Conservation (phyloP, 2,888 invertebrate species). For the Ectemnius continuus region DNA sequence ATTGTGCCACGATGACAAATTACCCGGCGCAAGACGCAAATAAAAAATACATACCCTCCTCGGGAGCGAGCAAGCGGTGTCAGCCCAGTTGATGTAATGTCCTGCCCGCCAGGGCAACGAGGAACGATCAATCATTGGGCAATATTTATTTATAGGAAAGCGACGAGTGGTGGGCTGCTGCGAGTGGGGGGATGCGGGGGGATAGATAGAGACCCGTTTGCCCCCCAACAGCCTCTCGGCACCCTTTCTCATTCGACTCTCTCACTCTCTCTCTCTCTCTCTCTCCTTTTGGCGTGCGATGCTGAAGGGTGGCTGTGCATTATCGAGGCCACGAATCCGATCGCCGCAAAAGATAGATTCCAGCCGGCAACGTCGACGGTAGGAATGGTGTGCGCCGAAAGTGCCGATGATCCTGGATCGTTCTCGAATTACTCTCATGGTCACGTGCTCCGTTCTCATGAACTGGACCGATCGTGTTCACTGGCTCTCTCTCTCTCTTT, state of each 20-base stretch:
- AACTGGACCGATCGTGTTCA: neutral
- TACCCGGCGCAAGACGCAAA: slow-evolving; percentile 60
- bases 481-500: neutral
- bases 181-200: slow-evolving; percentile 36
- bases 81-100: slow-evolving; percentile 64
- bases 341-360: slow-evolving; percentile 45
- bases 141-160: slow-evolving; percentile 74
- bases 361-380: neutral
- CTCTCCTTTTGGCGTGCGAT: slow-evolving; percentile 9
- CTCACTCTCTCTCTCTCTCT: neutral
- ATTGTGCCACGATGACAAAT: slow-evolving; percentile 72
- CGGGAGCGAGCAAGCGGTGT: slow-evolving; percentile 38
- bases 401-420: slow-evolving; percentile 17
- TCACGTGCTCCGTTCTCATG: slow-evolving; percentile 36
- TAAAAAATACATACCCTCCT: slow-evolving; percentile 54
- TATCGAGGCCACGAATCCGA: slow-evolving; percentile 53
- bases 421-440: slow-evolving; percentile 27
- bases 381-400: neutral
- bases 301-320: slow-evolving; percentile 44
- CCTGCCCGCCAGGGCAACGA: slow-evolving; percentile 57
- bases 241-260: slow-evolving; percentile 12
- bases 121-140: slow-evolving; percentile 71
- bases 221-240: slow-evolving; percentile 18
- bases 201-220: slow-evolving; percentile 51
- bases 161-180: slow-evolving; percentile 27